These are phyloP conservation scores for Nemapogon koenigi DNA, from an alignment of 2,888 invertebrate species.

Conservation along the genomic window DNA sequence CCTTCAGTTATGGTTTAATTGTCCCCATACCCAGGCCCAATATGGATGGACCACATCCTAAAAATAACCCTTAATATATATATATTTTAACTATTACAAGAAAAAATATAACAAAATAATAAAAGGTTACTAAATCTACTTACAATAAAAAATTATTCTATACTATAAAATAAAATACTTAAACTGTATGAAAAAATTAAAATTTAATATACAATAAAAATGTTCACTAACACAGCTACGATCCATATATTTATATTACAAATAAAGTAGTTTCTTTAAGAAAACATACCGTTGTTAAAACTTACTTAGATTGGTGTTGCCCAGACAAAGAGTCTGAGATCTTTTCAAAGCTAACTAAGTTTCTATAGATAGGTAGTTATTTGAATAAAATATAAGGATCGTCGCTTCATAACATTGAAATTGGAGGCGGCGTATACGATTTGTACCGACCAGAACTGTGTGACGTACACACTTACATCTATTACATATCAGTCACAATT, in stretches of 20 bases:
- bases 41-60: slow-evolving; percentile 46
- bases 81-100: slow-evolving; percentile 46
- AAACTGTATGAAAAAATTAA: slow-evolving; percentile 61
- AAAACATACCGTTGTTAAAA: not conserved
- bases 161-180: slow-evolving; percentile 56
- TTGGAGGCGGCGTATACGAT: slow-evolving; percentile 62
- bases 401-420: slow-evolving; percentile 51
- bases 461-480: slow-evolving; percentile 29
- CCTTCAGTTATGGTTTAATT: too few species aligned
- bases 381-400: slow-evolving; percentile 24
- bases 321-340: not conserved
- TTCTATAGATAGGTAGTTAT: too few species aligned
- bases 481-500: slow-evolving; percentile 60
- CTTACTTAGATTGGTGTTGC: not conserved
- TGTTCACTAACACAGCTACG: not conserved
- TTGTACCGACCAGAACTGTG: slow-evolving; percentile 52
- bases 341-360: too few species aligned
- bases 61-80: slow-evolving; percentile 50
- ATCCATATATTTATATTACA: not conserved
- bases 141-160: slow-evolving; percentile 26
- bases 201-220: slow-evolving; percentile 38
- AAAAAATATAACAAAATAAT: slow-evolving; percentile 61
- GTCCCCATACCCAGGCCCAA: too few species aligned
- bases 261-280: not conserved
- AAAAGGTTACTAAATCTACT: slow-evolving; percentile 44